Evolutionary conservation across 2,888 invertebrate genomes (phyloP), one percentile per base, ranked within the genome.

Genomic region (Agapostemon virescens): DNA sequence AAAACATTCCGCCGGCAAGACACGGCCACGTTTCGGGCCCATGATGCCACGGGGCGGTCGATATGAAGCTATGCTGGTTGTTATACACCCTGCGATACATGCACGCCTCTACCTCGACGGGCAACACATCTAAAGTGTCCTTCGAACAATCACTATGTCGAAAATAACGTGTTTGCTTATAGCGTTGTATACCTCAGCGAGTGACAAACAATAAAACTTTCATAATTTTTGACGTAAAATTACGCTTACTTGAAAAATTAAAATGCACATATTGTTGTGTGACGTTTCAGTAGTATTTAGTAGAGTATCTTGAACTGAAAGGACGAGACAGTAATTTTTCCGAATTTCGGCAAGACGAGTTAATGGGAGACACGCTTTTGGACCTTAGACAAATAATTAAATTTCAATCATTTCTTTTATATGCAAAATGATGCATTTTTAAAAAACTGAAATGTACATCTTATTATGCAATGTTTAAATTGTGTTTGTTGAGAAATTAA

Each of bases 1-100:
- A 72, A 72, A 79, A 78, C 79, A 79, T 79, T 69, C 52, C 55
- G 30, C 20, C 38, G 68, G 38, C 68, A 78, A 72, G 79, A 71
- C 63, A 55, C 68, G 38, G 30, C 45, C 42, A 68, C 49, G 30
- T 71, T 66, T 63, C 52, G 42, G 70, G 68, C 79, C 71, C 71
- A 78, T 61, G 74, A 74, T 77, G 58, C 58, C 58, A 58, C 42
- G 73, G 17, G 38, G 20, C 66, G 79, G 79, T 79, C 79, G 79
- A 79, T 79, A 78, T 36, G n/a, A 26, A 42, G 33, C 58, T 58
- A 67, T 33, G 61, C 26, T 17, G 42, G 42, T 26, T 17, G 23
- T 9, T 17, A 15, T 26, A 66, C 64, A 40, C 42, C 42, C 66
- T 5, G 23, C 61, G 61, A 61, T 30, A 61, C 20, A 20, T 30